Base-by-base conservation (phyloP, 2,113 vertebrate genomes). In the Eleginops maclovinus region DNA sequence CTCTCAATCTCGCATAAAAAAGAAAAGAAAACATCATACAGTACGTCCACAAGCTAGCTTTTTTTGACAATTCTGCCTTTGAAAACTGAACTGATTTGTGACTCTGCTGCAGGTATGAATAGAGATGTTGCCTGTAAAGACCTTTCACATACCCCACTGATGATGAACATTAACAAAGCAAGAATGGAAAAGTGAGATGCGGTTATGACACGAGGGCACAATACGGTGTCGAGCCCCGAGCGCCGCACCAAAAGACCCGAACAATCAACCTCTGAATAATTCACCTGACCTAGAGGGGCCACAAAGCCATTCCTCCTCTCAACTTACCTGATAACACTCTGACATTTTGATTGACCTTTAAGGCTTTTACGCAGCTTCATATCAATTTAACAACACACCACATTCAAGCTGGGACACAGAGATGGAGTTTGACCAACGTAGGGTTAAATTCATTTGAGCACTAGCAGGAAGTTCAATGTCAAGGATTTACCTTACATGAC, bases 241-340 rank as follows among this genome's bases (percentile, higher is more conserved):
- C 44, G 70, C 66, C 9, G 69, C 82, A 74, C 51, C 65, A 70
- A 79, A 87, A 81, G 56, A 26, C 81, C 58, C 17, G 4, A 77
- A 94, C 92, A 93, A 94, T 89, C 58, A 40, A 68, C 21, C 82
- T 65, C 76, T 94, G 89, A 95, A 94, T 95, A 89, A 94, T 94
- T 95, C 79, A 93, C 87, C 65, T 84, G 83, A 90, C 88, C 90
- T 87, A 86, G 82, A 75, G 31, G 60, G 74, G 82, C 73, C 87
- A 83, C 79, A 65, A 44, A 74, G 84, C 78, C 76, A 66, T 78
- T 70, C 84, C 80, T 76, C 82, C 46, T 91, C 92, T 95, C 92
- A 67, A 73, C 87, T 94, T 92, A 94, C 93, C 69, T 49, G 79
- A 90, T 88, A 87, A 86, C 83, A 78, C 62, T 17, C 77, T 76